phyloP scores from a whole-genome alignment of 1,140 invertebrate genomes.

The Drosophila willistoni region DNA sequence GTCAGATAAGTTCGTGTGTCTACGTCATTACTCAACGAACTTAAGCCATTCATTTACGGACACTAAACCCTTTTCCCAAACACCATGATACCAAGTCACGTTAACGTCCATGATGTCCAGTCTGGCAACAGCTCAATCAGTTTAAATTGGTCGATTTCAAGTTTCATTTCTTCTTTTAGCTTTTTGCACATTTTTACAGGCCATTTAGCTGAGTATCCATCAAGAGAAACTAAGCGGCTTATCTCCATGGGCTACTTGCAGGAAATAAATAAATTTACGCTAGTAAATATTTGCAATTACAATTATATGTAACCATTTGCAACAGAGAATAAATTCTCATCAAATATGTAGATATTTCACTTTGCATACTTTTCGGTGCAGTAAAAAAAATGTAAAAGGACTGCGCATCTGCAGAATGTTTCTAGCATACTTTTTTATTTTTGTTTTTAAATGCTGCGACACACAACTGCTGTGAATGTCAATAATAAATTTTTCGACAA shows the following conservation, averaged over 20 bases:
- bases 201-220: conserved; percentile 18
- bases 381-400: conserved; percentile 6
- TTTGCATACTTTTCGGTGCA: conserved; percentile 17
- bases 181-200: conserved; percentile 5
- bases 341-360: conserved; percentile 14
- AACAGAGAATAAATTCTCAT: conserved; percentile 3
- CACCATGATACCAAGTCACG: neutral
- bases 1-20: neutral
- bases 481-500: conserved; percentile 21
- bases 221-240: conserved; percentile 13
- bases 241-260: neutral
- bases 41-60: conserved; percentile 16
- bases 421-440: conserved; percentile 15
- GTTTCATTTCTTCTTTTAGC: neutral
- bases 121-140: conserved; percentile 15
- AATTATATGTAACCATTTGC: neutral
- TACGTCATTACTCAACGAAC: conserved; percentile 1
- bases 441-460: conserved; percentile 16
- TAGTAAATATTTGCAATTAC: conserved; percentile 15
- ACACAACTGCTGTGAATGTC: conserved; percentile 12
- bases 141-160: conserved; percentile 17
- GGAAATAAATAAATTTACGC: conserved; percentile 1
- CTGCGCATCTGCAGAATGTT: conserved; percentile 9
- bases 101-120: conserved; percentile 8
- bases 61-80: conserved; percentile 1